phyloP scores from a whole-genome alignment of 2,113 vertebrate species.

The Pangasianodon gigas region DNA sequence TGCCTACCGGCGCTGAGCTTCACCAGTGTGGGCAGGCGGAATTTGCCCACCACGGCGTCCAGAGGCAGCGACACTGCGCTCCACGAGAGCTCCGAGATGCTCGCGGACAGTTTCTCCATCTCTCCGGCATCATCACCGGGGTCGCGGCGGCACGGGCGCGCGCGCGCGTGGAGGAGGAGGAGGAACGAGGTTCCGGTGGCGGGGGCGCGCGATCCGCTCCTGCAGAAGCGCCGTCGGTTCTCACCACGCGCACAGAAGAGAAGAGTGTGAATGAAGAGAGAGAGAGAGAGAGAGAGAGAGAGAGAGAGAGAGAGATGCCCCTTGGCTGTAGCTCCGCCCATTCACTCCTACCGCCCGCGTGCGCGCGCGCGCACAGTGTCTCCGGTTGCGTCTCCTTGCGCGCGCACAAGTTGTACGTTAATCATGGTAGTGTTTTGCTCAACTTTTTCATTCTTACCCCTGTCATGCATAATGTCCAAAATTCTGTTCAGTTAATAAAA shows the following conservation, averaged over 20 bases:
- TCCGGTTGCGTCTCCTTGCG: neutral
- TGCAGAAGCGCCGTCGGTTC: constrained; percentile 8
- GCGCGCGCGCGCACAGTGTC: neutral
- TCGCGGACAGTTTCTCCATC: constrained; percentile 90
- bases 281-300: neutral
- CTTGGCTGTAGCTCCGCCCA: neutral
- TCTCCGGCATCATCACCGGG: constrained; percentile 67
- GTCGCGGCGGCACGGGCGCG: constrained; percentile 16
- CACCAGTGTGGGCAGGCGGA: constrained; percentile 87
- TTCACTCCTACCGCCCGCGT: neutral
- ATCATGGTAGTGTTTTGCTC: no score
- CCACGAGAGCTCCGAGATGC: constrained; percentile 86
- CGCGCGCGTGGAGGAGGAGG: neutral
- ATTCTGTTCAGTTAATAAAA: no score
- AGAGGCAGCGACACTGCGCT: constrained; percentile 88
- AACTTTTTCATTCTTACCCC: no score
- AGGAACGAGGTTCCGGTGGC: constrained; percentile 7
- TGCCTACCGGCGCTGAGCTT: constrained; percentile 84
- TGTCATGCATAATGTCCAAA: no score
- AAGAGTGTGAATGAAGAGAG: neutral
- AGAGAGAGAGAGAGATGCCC: neutral
- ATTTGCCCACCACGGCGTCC: constrained; percentile 90
- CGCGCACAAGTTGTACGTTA: no score
- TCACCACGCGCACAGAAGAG: neutral
- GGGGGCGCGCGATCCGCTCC: neutral